These are phyloP conservation scores for Axea sp. DNA, from an alignment of 2,888 invertebrate species.

Conservation along the genomic window DNA sequence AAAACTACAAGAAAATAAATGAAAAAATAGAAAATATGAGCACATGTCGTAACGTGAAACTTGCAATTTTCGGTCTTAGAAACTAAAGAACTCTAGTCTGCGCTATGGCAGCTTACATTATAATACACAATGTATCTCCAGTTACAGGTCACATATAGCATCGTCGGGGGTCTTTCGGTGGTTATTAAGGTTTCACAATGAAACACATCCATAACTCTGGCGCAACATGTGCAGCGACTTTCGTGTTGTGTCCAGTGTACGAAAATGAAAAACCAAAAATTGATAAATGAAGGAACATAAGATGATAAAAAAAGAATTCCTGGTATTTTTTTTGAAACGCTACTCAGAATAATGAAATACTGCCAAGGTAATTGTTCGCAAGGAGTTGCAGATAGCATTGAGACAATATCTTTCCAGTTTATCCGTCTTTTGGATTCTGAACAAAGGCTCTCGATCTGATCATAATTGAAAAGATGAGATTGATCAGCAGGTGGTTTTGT, in stretches of 20 bases:
- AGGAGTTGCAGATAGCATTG: slow-evolving; percentile 35
- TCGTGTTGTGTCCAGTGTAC: no score
- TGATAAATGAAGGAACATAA: no score
- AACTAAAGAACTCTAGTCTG: slow-evolving; percentile 45
- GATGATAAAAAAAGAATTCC: no score
- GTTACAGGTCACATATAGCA: slow-evolving; percentile 67
- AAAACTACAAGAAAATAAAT: no score
- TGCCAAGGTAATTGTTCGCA: slow-evolving; percentile 40
- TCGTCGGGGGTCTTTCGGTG: slow-evolving; percentile 66
- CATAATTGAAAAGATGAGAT: slow-evolving; percentile 41
- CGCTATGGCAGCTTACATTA: slow-evolving; percentile 47
- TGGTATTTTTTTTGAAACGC: no score
- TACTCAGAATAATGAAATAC: no score
- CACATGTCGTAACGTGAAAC: slow-evolving; percentile 33
- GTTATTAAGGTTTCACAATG: slow-evolving; percentile 71
- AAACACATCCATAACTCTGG: slow-evolving; percentile 64
- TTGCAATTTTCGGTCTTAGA: slow-evolving; percentile 44
- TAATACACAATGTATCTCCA: slow-evolving; percentile 68
- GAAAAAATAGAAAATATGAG: no score
- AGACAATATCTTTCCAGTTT: slow-evolving; percentile 26
- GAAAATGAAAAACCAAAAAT: no score
- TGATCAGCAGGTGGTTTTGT: slow-evolving; percentile 33
- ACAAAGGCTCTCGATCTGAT: slow-evolving; percentile 46
- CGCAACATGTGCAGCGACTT: slow-evolving; percentile 17
- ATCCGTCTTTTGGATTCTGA: slow-evolving; percentile 44